Evolutionary conservation across 2,113 vertebrate species (phyloP).

Genomic region (Trogon surrucura): DNA sequence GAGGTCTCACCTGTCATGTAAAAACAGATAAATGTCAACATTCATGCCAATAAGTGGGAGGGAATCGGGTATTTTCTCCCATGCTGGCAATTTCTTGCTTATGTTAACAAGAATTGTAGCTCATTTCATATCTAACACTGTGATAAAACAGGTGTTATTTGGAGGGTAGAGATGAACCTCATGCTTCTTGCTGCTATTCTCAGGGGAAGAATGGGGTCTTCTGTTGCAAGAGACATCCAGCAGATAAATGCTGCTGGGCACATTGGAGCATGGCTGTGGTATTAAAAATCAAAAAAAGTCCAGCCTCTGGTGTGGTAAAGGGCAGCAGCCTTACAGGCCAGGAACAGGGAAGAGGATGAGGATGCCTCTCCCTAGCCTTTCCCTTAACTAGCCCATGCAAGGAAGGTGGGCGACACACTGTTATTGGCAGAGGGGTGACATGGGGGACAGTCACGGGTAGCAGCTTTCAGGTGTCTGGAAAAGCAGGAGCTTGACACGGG

Average conservation of each 20-base stretch:
- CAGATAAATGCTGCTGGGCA: not conserved
- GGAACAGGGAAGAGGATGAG: not conserved
- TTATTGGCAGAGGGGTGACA: not conserved
- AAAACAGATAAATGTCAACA: not conserved
- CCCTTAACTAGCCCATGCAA: rapidly evolving
- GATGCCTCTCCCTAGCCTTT: not conserved
- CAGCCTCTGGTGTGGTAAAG: not conserved
- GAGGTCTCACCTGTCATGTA: not conserved
- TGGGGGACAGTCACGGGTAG: rapidly evolving
- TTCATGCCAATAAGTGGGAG: not conserved
- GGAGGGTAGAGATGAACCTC: not conserved
- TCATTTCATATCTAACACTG: not conserved
- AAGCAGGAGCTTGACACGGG: not conserved
- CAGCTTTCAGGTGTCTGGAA: not conserved
- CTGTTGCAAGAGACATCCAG: not conserved
- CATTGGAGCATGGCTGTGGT: not conserved
- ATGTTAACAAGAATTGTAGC: not conserved
- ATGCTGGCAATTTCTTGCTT: not conserved
- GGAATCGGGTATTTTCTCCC: not conserved
- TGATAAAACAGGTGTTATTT: not conserved
- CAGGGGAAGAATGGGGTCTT: not conserved
- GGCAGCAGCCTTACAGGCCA: not conserved
- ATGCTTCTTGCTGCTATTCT: not conserved
- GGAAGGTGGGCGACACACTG: rapidly evolving
- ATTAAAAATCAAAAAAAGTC: not conserved